Evolutionary conservation across 2,888 invertebrate genomes (phyloP), one percentile per base, ranked within the genome.

Genomic region (Chymomyza caudatula): DNA sequence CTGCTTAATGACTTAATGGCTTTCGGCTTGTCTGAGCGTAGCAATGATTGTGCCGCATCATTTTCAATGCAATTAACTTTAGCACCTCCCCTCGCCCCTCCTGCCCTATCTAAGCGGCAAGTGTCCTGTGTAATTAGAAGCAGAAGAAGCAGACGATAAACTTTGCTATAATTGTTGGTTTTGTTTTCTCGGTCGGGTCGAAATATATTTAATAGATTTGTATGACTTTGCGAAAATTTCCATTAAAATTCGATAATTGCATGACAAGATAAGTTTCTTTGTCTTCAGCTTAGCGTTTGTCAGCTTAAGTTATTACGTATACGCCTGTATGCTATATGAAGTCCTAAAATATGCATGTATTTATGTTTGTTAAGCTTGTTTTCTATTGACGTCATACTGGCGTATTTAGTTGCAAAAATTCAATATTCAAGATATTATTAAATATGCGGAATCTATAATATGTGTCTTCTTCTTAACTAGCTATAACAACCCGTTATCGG

Each of bases 221-320:
- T 65, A 77, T 78, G 80, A 85, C 82, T 79, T 62, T 54, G 80
- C 85, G 73, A 61, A 67, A 80, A 82, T 76, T 82, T 79, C 77
- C 83, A 81, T 81, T 81, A 81, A 85, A 85, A 85, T 74, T 85
- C 74, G 74, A 81, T 81, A 81, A 81, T 85, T 85, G 81, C 81
- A 80, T 81, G 81, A 81, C 80, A 77, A 73, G 72, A 76, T 83
- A 79, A 69, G 77, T 82, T 80, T 75, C 71, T 64, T 52, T 53
- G 47, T 59, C 59, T 20, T 19, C 13, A 49, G 57, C 57, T 63
- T 57, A 70, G 63, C 68, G 70, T 67, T 66, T 55, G 66, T 60
- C 29, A 37, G 29, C 11, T 37, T 11, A 11, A 11, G 29, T 59
- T 61, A 68, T 59, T 20, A 44, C 58, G 49, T 61, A 25, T 23